Evolutionary conservation across 2,113 vertebrate species (phyloP).

Genomic region (Istiophorus platypterus): DNA sequence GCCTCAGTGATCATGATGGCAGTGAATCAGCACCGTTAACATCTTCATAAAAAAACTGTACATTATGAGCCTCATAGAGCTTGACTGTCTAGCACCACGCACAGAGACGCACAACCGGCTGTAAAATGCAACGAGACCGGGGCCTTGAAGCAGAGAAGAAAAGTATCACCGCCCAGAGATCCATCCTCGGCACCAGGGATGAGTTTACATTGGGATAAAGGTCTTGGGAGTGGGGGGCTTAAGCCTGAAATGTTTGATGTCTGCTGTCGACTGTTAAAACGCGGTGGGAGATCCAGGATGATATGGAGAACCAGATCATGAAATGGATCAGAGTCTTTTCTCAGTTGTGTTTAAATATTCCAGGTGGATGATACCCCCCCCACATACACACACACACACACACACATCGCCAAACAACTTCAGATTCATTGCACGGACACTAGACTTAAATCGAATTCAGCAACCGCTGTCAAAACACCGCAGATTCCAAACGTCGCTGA

Average conservation of each 20-base stretch:
- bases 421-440: background rate
- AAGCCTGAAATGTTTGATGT: background rate
- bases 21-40: too few species aligned
- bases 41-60: too few species aligned
- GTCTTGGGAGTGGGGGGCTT: background rate
- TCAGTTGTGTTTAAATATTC: background rate
- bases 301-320: background rate
- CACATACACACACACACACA: too few species aligned
- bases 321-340: background rate
- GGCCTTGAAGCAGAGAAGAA: background rate
- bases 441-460: background rate
- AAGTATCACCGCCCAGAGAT: background rate
- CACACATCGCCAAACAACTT: background rate
- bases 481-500: background rate
- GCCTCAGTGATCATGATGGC: too few species aligned
- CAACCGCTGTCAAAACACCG: too few species aligned
- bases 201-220: constrained; percentile 10
- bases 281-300: background rate
- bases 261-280: background rate
- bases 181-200: background rate
- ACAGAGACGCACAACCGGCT: background rate
- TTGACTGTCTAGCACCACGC: too few species aligned
- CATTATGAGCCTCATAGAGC: too few species aligned
- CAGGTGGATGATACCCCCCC: background rate
- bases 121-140: background rate